Evolutionary conservation across 1,140 invertebrate genomes (phyloP), one percentile per base, ranked within the genome.

Genomic region (Sycobia sp.): DNA sequence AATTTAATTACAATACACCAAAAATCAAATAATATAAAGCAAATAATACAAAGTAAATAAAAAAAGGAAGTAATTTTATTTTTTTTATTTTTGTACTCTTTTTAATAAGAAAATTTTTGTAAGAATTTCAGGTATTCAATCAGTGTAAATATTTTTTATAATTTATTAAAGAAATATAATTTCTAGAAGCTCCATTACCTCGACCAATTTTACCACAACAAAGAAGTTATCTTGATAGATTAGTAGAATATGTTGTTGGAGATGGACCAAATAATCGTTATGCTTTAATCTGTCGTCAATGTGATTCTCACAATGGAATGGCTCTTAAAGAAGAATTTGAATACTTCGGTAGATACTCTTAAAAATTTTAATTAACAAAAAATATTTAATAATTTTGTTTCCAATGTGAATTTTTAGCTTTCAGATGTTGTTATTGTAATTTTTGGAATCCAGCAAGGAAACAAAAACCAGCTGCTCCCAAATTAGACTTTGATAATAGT

Each of bases 221-320:
- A 55, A 84, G 90, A 62, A 85, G 84, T 20, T 84, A 87, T 44
- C 76, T 98, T 47, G 96, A 98, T 79, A 90, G 91, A 73, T 81
- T 98, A 62, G 88, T 98, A 18, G 97, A 99, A 76, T 97, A 93
- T 77, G 78, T 99, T 46, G 87, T 99, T 18, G 96, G 95, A 34
- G 97, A 99, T 84, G 96, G 96, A 22, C 95, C 96, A 49, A 88
- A 89, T 62, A 94, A 97, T 84, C 87, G 96, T 67, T 98, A 91
- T 81, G 97, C 96, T 36, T 85, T 99, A 50, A 96, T 99, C 74
- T 99, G 97, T 82, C 85, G 85, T 29, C 85, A 91, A 62, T 99
- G 97, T 78, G 86, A 86, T 61, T 89, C 89, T 11, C 97, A 99
- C 76, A 99, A 99, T 83, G 97, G 97, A 67, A 98, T 99, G 95